Evolutionary conservation across 2,113 vertebrate genomes (phyloP), one percentile per base, ranked within the genome.

Genomic region (Amphiprion percula): DNA sequence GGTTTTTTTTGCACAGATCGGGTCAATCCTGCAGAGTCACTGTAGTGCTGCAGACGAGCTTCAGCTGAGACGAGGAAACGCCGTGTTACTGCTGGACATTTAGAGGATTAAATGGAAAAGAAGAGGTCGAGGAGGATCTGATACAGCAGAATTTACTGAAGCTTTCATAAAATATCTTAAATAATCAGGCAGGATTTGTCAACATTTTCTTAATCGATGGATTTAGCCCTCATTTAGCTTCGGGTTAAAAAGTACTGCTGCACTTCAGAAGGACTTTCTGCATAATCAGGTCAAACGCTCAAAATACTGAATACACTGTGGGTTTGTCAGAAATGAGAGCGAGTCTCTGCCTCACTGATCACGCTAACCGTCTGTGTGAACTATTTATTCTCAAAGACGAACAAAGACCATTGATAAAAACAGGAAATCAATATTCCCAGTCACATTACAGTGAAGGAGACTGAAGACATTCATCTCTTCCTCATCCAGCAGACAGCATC

Each of bases 21-120:
- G 60, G 14, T 28, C 63, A 56, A 66, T 84, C 62, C 67, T 91
- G 87, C 87, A 78, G 62, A 88, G 83, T 89, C 85, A 88, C 75
- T 15, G 52, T 49, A 10, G 39, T 81, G 72, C 86, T 77, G 89
- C 86, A 83, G 46, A 71, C 16, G 1, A 26, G 77, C 53, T 81
- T 23, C 23, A 37, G 12, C 70, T 77, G 64, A 78, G 79, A 59
- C 23, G 68, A 67, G 73, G 52, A 49, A 49, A 33, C 62, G 49
- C 50, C 39, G n/a, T 61, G 63, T n/a, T 58, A 54, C 56, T 33
- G 47, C 63, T 44, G 60, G 46, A 23, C n/a, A 30, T 66, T 63
- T 60, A 24, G 50, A 19, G 26, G 9, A 37, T 44, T 12, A 44
- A 15, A 44, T 2, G 14, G 3, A 63, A 49, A 8, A 4, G n/a